Evolutionary conservation across 2,113 vertebrate genomes (phyloP), one percentile per base, ranked within the genome.

Genomic region (Aphelocoma coerulescens): DNA sequence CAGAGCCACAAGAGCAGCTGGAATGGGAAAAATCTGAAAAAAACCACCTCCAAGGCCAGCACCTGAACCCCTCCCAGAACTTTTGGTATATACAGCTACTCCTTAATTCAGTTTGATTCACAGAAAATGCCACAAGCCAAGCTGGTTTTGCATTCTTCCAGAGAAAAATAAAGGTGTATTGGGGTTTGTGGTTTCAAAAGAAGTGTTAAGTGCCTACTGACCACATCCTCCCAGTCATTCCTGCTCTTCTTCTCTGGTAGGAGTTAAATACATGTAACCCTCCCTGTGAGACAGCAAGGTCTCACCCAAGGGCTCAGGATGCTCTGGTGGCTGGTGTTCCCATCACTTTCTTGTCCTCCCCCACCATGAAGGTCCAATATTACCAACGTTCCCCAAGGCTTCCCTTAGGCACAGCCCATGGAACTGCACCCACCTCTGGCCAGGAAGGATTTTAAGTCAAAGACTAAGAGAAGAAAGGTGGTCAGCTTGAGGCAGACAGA

Each of bases 161-260:
- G 68, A 35, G 37, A 30, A 39, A 51, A 92, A 44, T 5, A 11
- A 15, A 44, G 55, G 21, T 18, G 15, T 3, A 1, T 13, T n/a
- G 63, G 58, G 41, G 55, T 69, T 94, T 96, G 83, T 48, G 63
- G 69, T 91, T 96, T 91, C 57, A 89, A 44, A 86, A 68, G 48
- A 39, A 84, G 48, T 1, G 15, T 46, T 44, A 30, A 79, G 72
- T 35, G 62, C 57, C 41, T 52, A 4, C 15, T 19, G 4, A 67
- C 72, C 63, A 88, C 82, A 84, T 80, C 76, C 69, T 87, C 46
- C 49, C 20, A 1, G 61, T 21, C 44, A 24, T 33, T 39, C 11
- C 82, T 79, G 78, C 86, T 48, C 81, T 82, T 58, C 4, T 1
- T 24, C 65, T 57, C 65, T n/a, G 52, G 61, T 1, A 11, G 15